Evolutionary conservation across 2,888 invertebrate genomes (phyloP).

Genomic region (Ganaspis brasiliensis): DNA sequence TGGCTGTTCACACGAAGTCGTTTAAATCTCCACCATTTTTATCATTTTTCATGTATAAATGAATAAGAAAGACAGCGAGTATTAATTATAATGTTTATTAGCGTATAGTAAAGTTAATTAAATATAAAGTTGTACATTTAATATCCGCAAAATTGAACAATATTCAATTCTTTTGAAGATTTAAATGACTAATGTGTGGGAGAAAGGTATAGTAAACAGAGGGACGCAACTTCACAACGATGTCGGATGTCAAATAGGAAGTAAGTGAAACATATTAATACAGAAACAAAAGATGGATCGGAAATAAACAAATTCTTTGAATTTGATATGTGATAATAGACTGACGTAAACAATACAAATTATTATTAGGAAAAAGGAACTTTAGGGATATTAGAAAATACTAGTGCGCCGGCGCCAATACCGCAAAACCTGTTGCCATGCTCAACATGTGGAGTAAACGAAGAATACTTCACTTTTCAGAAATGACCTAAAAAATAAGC

Average conservation of each 20-base stretch:
- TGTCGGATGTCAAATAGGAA: not conserved
- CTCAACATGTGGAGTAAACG: conserved; percentile 64
- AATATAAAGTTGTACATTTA: too few species aligned
- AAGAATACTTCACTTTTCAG: conserved; percentile 11
- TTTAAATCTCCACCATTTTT: conserved; percentile 59
- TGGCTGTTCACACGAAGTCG: too few species aligned
- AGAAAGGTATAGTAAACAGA: conserved; percentile 14
- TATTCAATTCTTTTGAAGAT: not conserved
- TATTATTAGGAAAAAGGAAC: not conserved
- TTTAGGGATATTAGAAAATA: conserved; percentile 39
- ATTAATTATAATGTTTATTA: not conserved
- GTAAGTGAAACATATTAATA: not conserved
- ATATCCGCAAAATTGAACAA: not conserved
- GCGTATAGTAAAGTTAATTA: too few species aligned
- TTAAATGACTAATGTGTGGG: conserved; percentile 5
- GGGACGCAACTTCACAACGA: not conserved
- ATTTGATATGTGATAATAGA: too few species aligned
- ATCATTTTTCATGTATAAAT: conserved; percentile 50
- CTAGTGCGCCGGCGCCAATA: conserved; percentile 74
- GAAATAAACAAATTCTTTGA: too few species aligned
- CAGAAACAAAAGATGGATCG: not conserved
- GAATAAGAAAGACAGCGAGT: conserved; percentile 37
- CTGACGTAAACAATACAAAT: not conserved
- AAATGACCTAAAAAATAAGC: not conserved
- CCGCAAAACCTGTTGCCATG: conserved; percentile 78